Percentiles rank a stretch among this genome's conserved stretches.
These are phyloP conservation scores for Lineus longissimus DNA, from an alignment of 1,140 invertebrate genomes.

Conservation along the genomic window DNA sequence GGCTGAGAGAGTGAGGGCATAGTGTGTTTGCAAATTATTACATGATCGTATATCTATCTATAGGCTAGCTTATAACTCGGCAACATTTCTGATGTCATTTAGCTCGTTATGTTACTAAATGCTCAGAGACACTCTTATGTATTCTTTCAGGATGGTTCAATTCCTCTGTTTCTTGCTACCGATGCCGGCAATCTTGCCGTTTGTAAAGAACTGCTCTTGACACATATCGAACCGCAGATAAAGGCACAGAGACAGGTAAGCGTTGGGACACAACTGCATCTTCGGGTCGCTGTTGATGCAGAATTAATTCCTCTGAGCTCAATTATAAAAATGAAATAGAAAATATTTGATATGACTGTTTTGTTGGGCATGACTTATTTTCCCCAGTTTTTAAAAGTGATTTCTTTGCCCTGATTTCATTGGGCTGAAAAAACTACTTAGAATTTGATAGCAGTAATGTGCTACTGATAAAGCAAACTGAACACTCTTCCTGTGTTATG, in stretches of 20 bases:
- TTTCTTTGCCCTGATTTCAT: no score
- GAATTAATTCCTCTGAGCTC: not conserved
- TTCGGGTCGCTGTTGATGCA: not conserved
- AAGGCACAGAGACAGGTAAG: conserved; percentile 33
- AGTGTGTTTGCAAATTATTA: no score
- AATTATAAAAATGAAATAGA: not conserved
- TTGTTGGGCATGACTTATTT: not conserved
- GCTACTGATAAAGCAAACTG: no score
- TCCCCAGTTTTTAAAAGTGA: not conserved
- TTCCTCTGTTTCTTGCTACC: conserved; percentile 86
- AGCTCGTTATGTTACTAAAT: no score
- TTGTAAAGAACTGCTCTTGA: conserved; percentile 79
- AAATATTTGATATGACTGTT: not conserved
- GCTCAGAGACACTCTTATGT: not conserved
- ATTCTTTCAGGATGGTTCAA: conserved; percentile 69
- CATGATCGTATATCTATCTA: no score
- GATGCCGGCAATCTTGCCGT: conserved; percentile 90
- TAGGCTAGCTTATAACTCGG: no score
- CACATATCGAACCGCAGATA: conserved; percentile 35
- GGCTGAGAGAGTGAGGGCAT: no score
- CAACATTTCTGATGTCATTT: no score
- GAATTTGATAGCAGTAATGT: no score
- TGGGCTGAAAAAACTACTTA: no score
- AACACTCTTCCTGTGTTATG: no score
- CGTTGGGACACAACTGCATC: no score